Base-by-base conservation (phyloP, 2,888 invertebrate species). In the Epicampocera succincta region DNA sequence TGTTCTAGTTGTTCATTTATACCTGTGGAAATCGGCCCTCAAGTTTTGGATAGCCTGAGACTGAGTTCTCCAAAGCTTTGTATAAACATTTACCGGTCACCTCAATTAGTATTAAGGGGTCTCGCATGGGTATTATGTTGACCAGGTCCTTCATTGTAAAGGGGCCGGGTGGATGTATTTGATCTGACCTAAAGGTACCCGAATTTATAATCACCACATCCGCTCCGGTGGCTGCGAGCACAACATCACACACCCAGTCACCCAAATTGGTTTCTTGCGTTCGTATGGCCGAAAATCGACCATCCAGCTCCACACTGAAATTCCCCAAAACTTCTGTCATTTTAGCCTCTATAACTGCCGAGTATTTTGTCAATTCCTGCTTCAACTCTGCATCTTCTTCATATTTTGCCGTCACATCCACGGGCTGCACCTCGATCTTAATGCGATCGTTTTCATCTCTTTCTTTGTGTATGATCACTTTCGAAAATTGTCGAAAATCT, bases 251-350 rank as follows among this genome's bases (percentile, higher is more conserved):
- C 58, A 96, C 93, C 95, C 95, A 96, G 91, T 96, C 95, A 85
- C 97, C 97, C 46, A 98, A 92, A 92, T 98, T 98, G n/a, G 96
- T 95, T 92, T 98, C 98, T 81, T 93, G 91, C 0, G 96, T 95
- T 19, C 98, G 92, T 71, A 98, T 94, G 48, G 93, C 92, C 0
- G 94, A 93, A 92, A 98, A 98, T 72, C 96, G 92, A 0, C 97
- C 97, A 89, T 98, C 97, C 54, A 98, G 91, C 12, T 96, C 96
- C n/a, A 96, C 96, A 81, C 94, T 93, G 92, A 98, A 96, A 86
- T 94, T 93, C 60, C 97, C 97, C 17, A 98, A 92, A 0, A 96
- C 93, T 86, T 96, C 95, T 85, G 95, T 95, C 95, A 98, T 94
- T 90, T 96, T 96, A 38, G 95, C 94, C 87, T 95, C 95, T 84